Evolutionary conservation across 1,140 invertebrate genomes (phyloP).

Genomic region (Drosophila erecta): DNA sequence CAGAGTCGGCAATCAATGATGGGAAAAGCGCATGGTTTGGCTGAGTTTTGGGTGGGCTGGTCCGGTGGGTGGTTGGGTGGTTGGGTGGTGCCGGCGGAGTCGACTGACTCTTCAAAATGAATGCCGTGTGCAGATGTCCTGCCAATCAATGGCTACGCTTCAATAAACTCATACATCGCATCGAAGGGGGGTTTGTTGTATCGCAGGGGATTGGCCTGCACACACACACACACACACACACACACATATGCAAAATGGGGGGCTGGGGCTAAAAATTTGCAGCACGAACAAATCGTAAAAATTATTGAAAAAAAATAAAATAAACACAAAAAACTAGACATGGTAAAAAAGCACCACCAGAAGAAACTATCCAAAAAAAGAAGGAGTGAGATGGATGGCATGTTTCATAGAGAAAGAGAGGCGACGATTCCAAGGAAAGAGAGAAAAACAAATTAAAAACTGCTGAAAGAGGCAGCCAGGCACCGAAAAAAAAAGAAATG

Average conservation of each 20-base stretch:
- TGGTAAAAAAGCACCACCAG: constrained; percentile 15
- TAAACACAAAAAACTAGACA: constrained; percentile 19
- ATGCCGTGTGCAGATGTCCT: constrained; percentile 84
- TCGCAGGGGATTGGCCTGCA: constrained; percentile 29
- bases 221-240: constrained; percentile 14
- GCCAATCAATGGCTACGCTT: constrained; percentile 84
- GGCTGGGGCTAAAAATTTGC: constrained; percentile 55
- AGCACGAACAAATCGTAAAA: constrained; percentile 80
- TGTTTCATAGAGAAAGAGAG: constrained; percentile 16
- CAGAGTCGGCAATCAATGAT: constrained; percentile 3
- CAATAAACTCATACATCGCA: constrained; percentile 79
- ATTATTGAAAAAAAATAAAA: constrained; percentile 64
- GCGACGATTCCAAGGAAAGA: constrained; percentile 33
- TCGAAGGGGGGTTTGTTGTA: constrained; percentile 9
- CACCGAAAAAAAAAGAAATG: not conserved
- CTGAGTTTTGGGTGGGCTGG: not conserved
- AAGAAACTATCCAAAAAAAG: constrained; percentile 23
- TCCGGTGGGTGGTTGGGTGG: not conserved
- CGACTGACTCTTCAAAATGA: constrained; percentile 80
- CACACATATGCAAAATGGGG: constrained; percentile 29
- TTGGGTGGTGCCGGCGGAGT: constrained; percentile 8
- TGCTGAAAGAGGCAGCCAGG: constrained; percentile 36
- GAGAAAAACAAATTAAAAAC: constrained; percentile 69
- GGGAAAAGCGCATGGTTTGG: too few species aligned
- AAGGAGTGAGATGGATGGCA: constrained; percentile 16